These are phyloP conservation scores for Criorhina ranunculi DNA, from an alignment of 2,888 invertebrate genomes.

Conservation along the genomic window DNA sequence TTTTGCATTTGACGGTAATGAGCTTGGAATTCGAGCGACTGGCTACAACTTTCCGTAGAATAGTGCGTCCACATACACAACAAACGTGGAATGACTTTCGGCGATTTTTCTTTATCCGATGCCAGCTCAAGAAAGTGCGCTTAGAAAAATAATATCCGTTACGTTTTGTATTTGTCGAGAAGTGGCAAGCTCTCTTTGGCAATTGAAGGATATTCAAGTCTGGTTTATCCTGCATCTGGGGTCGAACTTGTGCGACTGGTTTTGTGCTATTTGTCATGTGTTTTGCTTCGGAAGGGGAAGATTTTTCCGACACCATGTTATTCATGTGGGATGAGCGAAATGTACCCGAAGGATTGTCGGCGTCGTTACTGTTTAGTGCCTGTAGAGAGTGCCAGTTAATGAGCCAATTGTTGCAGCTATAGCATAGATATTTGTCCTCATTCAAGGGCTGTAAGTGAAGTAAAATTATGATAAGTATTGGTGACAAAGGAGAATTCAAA, in stretches of 20 bases:
- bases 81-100: slow-evolving; percentile 79
- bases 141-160: slow-evolving; percentile 75
- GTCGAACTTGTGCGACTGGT: slow-evolving; percentile 78
- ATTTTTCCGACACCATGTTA: slow-evolving; percentile 78
- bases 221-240: slow-evolving; percentile 61
- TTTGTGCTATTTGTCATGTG: slow-evolving; percentile 39
- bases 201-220: slow-evolving; percentile 14
- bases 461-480: slow-evolving; percentile 8
- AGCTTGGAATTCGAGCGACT: slow-evolving; percentile 38
- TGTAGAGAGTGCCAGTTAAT: slow-evolving; percentile 84
- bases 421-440: slow-evolving; percentile 84
- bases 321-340: slow-evolving; percentile 82
- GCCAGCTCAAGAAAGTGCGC: slow-evolving; percentile 49
- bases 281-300: slow-evolving; percentile 41
- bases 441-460: slow-evolving; percentile 82
- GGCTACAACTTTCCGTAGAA: slow-evolving; percentile 76
- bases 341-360: slow-evolving; percentile 81
- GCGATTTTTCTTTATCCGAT: slow-evolving; percentile 64
- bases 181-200: slow-evolving; percentile 49
- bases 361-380: slow-evolving; percentile 83
- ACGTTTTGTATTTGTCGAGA: slow-evolving; percentile 46
- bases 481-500: neutral
- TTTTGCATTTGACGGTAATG: slow-evolving; percentile 78
- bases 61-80: slow-evolving; percentile 78
- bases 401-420: slow-evolving; percentile 84